Percentiles rank a stretch among this genome's conserved stretches.
Conservation (phyloP, 2,888 invertebrate genomes). For the Heteromyza rotundicornis region DNA sequence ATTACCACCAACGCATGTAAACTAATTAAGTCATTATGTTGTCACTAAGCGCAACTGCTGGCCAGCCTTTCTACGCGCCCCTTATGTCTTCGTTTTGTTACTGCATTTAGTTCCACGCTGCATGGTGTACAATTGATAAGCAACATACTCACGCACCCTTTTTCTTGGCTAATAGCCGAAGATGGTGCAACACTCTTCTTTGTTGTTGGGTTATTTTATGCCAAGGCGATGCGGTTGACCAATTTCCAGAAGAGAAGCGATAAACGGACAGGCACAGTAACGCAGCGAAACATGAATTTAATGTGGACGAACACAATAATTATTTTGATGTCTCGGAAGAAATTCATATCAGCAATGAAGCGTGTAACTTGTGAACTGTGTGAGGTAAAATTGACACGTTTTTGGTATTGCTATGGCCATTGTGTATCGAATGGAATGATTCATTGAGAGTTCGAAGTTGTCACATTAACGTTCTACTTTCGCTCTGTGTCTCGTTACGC, state of each 20-base stretch:
- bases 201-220: too few relatives aligned
- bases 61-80: background rate
- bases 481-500: background rate
- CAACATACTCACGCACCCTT: background rate
- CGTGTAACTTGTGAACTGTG: conserved; percentile 8
- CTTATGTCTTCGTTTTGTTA: too few relatives aligned
- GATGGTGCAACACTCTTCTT: background rate
- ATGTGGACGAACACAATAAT: too few relatives aligned
- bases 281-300: too few relatives aligned
- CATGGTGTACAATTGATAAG: conserved; percentile 17
- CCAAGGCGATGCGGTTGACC: background rate
- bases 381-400: background rate
- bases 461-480: conserved; percentile 6
- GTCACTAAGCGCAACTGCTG: conserved; percentile 35
- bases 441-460: conserved; percentile 3
- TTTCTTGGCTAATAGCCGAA: background rate
- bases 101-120: background rate
- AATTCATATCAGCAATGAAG: conserved; percentile 15
- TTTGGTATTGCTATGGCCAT: background rate
- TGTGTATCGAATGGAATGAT: background rate
- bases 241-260: background rate
- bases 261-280: too few relatives aligned
- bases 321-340: too few relatives aligned
- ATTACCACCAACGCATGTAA: background rate
- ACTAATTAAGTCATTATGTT: conserved; percentile 55